A percentile compares a stretch with the other conserved stretches of the same genome.
These are phyloP conservation scores for Galerucella nymphaeae DNA, from an alignment of 2,888 invertebrate species.

Conservation along the genomic window DNA sequence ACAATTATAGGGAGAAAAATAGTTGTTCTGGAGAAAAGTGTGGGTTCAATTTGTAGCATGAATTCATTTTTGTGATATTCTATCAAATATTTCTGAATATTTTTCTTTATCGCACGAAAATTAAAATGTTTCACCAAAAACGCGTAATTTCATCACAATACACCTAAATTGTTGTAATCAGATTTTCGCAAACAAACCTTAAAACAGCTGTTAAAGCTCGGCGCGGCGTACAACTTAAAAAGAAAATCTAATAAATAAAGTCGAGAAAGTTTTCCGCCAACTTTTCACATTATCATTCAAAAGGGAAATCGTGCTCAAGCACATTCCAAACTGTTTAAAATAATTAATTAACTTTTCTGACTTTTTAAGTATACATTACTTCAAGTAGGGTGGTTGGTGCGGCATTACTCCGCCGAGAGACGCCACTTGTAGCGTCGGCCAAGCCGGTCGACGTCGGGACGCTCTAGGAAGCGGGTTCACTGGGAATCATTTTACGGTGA, in stretches of 20 bases:
- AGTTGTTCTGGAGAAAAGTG: too few species aligned
- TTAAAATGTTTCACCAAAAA: neutral
- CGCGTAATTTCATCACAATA: neutral
- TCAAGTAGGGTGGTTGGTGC: conserved; percentile 46
- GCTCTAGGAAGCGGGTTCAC: conserved; percentile 36
- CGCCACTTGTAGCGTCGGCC: conserved; percentile 63
- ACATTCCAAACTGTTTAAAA: conserved; percentile 60
- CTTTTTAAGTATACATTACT: conserved; percentile 59
- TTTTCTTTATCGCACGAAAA: neutral
- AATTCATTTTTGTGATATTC: too few species aligned
- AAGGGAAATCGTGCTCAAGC: conserved; percentile 56
- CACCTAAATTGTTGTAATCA: conserved; percentile 19
- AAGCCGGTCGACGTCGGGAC: conserved; percentile 46
- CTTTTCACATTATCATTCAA: conserved; percentile 59
- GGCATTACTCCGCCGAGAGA: conserved; percentile 53
- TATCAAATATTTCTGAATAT: too few species aligned
- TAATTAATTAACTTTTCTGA: conserved; percentile 63
- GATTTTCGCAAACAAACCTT: conserved; percentile 39
- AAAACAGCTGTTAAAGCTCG: conserved; percentile 48
- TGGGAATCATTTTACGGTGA: conserved; percentile 41
- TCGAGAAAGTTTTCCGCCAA: conserved; percentile 47
- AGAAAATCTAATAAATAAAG: conserved; percentile 50
- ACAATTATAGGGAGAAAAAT: too few species aligned
- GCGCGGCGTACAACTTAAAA: conserved; percentile 42
- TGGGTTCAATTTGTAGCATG: too few species aligned